Evolutionary conservation across 2,888 invertebrate species (phyloP).

Genomic region (Philaethria dido): DNA sequence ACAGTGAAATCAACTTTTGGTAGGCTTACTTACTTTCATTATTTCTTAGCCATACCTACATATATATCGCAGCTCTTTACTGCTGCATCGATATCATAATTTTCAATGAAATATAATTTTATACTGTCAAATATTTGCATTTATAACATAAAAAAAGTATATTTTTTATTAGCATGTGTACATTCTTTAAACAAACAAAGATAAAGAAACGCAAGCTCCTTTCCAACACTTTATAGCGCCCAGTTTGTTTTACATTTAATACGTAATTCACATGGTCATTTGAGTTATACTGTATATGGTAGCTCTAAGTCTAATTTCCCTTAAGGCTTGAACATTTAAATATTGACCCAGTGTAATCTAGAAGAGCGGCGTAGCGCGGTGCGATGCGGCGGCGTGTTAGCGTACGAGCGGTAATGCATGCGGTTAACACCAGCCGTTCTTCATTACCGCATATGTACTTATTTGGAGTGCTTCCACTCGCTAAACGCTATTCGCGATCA

Average conservation of each 20-base stretch:
- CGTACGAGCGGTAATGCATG: conserved; percentile 70
- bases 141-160: too few species aligned
- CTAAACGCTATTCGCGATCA: conserved; percentile 73
- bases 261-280: conserved; percentile 43
- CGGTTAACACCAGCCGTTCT: conserved; percentile 70
- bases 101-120: too few species aligned
- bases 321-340: conserved; percentile 58
- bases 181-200: not conserved
- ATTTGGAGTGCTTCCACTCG: conserved; percentile 58
- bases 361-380: conserved; percentile 49
- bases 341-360: conserved; percentile 81
- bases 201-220: not conserved
- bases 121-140: too few species aligned
- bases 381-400: conserved; percentile 61
- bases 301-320: conserved; percentile 38
- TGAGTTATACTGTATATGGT: conserved; percentile 38
- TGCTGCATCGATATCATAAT: too few species aligned
- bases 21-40: too few species aligned
- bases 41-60: too few species aligned
- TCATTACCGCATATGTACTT: conserved; percentile 73
- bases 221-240: conserved; percentile 2
- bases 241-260: conserved; percentile 39
- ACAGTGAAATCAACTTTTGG: too few species aligned
- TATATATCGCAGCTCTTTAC: too few species aligned
- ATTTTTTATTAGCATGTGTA: not conserved